Conservation (phyloP, 2,888 invertebrate species). For the Ernsta delagoae region DNA sequence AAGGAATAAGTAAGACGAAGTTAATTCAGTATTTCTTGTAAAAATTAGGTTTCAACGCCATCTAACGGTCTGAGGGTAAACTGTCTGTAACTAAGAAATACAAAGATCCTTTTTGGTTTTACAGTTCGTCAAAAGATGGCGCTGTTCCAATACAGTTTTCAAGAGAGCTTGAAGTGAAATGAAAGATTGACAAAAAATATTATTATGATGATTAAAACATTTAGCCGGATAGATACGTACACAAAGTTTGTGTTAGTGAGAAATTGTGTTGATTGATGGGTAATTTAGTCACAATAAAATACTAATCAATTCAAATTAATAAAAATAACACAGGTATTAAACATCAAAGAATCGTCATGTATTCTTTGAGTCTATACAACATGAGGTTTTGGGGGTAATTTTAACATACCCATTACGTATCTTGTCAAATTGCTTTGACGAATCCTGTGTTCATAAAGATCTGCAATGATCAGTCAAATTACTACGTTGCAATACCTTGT, state of each 20-base stretch:
- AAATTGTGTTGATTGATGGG: neutral
- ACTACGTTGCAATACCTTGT: constrained; percentile 1
- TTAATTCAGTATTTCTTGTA: no score
- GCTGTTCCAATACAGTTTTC: constrained; percentile 37
- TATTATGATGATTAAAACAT: neutral
- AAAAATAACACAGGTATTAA: constrained; percentile 20
- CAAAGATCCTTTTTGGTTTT: constrained; percentile 29
- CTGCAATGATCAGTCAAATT: constrained; percentile 58
- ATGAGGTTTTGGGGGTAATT: constrained; percentile 41
- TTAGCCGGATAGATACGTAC: neutral
- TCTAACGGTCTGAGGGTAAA: constrained; percentile 5
- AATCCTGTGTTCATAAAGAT: constrained; percentile 64
- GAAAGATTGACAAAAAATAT: neutral
- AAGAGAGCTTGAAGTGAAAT: neutral
- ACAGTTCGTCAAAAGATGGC: constrained; percentile 45
- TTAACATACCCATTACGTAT: constrained; percentile 71
- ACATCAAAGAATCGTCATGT: constrained; percentile 36
- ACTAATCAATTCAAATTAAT: neutral
- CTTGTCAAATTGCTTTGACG: constrained; percentile 64
- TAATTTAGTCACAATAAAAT: constrained; percentile 20
- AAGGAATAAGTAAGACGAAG: no score
- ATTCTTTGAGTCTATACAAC: constrained; percentile 28
- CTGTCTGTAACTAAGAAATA: neutral
- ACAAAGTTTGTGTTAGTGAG: constrained; percentile 2
- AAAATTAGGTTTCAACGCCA: neutral